Conservation (phyloP, 2,888 invertebrate genomes). For the Gnatocerus cornutus region DNA sequence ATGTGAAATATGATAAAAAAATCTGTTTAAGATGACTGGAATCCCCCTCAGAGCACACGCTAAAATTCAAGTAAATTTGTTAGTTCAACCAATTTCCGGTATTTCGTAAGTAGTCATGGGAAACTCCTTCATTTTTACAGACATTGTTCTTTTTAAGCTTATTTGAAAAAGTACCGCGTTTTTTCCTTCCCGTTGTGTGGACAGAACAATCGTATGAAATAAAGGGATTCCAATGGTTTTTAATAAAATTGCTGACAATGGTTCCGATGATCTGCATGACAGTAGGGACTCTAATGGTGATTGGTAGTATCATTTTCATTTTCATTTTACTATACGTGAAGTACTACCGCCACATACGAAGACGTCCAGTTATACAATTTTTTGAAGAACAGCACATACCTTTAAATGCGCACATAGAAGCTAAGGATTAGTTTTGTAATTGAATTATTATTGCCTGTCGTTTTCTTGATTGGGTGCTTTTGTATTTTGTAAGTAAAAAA, state of each 20-base stretch:
- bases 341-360: too few species aligned
- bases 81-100: conserved; percentile 70
- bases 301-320: neutral
- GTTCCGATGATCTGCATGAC: neutral
- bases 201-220: neutral
- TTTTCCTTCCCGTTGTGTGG: conserved; percentile 1
- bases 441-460: too few species aligned
- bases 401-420: too few species aligned
- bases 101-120: conserved; percentile 67
- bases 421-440: too few species aligned
- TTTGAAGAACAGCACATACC: too few species aligned
- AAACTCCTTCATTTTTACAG: neutral
- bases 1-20: neutral
- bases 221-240: neutral
- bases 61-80: conserved; percentile 82
- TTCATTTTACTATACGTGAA: too few species aligned
- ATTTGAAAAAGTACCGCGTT: neutral
- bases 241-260: neutral
- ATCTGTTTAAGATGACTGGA: conserved; percentile 67
- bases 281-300: neutral
- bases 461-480: too few species aligned
- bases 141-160: neutral
- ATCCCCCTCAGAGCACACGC: conserved; percentile 80
- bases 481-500: too few species aligned
- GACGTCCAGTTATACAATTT: too few species aligned